Base-by-base conservation (phyloP, 2,113 vertebrate species). In the Vulpes ferrilata region DNA sequence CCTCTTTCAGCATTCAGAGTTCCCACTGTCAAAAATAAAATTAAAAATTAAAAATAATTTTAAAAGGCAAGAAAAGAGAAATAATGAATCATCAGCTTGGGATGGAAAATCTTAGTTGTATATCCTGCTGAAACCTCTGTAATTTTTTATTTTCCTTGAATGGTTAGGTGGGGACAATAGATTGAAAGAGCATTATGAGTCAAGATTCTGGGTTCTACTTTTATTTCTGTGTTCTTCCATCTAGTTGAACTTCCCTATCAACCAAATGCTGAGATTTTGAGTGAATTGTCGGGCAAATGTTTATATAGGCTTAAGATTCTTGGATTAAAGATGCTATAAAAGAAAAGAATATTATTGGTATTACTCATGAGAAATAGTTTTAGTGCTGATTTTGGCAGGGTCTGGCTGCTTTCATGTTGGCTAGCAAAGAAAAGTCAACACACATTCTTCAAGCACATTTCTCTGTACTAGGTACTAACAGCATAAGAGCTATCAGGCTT, bases 361-460 rank as follows among this genome's bases (percentile, higher is more conserved):
- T 97, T 97, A 88, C 89, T 97, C 96, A 97, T 73, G 71, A 97
- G 95, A 97, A 97, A 96, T 97, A 97, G 82, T 93, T 90, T 97
- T 71, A 89, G 64, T 95, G 88, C 96, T 97, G 90, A 95, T 84
- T 97, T 98, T 97, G 97, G 89, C 96, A 96, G 76, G 48, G 35
- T 22, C 43, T 94, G 30, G 23, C 69, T 79, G 57, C 30, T 48
- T 98, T 98, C 79, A 48, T 83, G 59, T 95, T 95, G 89, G 88
- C 93, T 83, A 95, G 88, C 91, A 94, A 94, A 94, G 76, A 97
- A 97, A 96, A 95, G 57, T 96, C 88, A 98, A 95, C 88, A 91
- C 32, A 86, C 73, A 88, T 89, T 95, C 74, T 93, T 96, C 88
- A 97, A 87, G 60, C 38, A 78, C 71, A 84, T 98, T 98, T 97